phyloP scores from a whole-genome alignment of 2,797 vertebrate genomes.

The Lacerta viridis region DNA sequence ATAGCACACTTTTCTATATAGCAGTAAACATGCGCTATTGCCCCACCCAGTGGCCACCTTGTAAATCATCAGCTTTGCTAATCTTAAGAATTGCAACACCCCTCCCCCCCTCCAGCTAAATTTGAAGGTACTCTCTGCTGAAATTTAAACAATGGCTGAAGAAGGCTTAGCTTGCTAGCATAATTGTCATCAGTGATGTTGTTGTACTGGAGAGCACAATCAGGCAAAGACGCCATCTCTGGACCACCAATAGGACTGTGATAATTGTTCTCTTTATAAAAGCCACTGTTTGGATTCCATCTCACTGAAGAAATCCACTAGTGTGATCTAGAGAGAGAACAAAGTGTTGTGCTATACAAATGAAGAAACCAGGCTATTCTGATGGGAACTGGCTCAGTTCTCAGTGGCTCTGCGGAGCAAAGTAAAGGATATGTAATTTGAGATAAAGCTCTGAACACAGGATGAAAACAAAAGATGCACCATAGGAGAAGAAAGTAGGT shows the following conservation, averaged over 20 bases:
- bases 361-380: not conserved
- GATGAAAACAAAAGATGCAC: no score
- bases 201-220: slow-evolving; percentile 71
- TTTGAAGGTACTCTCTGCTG: slow-evolving; percentile 10
- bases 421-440: not conserved
- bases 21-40: slow-evolving; percentile 60
- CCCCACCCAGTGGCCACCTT: slow-evolving; percentile 72
- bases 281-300: no score
- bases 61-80: slow-evolving; percentile 41
- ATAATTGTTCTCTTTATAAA: not conserved
- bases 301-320: not conserved
- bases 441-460: no score
- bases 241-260: slow-evolving; percentile 62
- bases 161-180: slow-evolving; percentile 59
- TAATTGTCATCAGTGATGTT: slow-evolving; percentile 61
- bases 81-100: not conserved
- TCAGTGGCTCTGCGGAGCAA: not conserved
- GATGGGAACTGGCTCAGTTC: not conserved
- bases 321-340: not conserved
- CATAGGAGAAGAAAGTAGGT: no score
- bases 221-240: slow-evolving; percentile 56
- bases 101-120: not conserved
- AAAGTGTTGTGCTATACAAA: not conserved
- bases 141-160: slow-evolving; percentile 65
- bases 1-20: not conserved